These are phyloP conservation scores for Litoditis marina DNA, from an alignment of 2,888 invertebrate species.

Conservation along the genomic window DNA sequence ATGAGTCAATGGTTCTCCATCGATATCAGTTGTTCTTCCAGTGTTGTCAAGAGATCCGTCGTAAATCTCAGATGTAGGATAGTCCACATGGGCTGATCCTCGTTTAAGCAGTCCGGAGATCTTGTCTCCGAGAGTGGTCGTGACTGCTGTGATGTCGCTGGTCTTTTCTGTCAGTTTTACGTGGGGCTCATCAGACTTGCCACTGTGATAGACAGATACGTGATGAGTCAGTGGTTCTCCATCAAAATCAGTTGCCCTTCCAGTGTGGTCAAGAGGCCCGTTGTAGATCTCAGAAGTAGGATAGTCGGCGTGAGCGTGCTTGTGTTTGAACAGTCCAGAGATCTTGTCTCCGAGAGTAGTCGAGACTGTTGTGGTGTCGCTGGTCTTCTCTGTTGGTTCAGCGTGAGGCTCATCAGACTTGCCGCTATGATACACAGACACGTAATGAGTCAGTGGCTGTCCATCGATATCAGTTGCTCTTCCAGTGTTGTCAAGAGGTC, in stretches of 20 bases:
- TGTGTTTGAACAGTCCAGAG: constrained; percentile 37
- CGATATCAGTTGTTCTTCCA: no score
- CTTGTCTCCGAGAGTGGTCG: constrained; percentile 21
- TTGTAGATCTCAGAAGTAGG: constrained; percentile 25
- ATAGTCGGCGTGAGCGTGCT: constrained; percentile 40
- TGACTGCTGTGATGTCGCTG: constrained; percentile 10
- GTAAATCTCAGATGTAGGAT: no score
- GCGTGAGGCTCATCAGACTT: constrained; percentile 17
- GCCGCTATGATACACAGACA: constrained; percentile 30
- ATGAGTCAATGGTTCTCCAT: no score
- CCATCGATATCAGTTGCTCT: constrained; percentile 21
- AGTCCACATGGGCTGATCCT: constrained; percentile 38
- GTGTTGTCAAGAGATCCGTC: no score
- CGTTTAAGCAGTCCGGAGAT: constrained; percentile 38
- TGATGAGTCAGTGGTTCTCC: constrained; percentile 25
- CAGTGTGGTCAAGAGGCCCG: constrained; percentile 24
- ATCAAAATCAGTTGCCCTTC: constrained; percentile 22
- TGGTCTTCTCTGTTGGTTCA: constrained; percentile 9
- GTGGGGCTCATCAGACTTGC: constrained; percentile 21
- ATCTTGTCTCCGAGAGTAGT: constrained; percentile 24
- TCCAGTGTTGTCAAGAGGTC: constrained; percentile 22
- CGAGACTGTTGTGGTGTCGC: constrained; percentile 24
- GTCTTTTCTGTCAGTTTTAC: no score
- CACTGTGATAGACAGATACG: constrained; percentile 29
- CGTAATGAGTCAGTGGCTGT: constrained; percentile 26